Evolutionary conservation across 2,797 vertebrate genomes (phyloP).

Genomic region (Tapera naevia): DNA sequence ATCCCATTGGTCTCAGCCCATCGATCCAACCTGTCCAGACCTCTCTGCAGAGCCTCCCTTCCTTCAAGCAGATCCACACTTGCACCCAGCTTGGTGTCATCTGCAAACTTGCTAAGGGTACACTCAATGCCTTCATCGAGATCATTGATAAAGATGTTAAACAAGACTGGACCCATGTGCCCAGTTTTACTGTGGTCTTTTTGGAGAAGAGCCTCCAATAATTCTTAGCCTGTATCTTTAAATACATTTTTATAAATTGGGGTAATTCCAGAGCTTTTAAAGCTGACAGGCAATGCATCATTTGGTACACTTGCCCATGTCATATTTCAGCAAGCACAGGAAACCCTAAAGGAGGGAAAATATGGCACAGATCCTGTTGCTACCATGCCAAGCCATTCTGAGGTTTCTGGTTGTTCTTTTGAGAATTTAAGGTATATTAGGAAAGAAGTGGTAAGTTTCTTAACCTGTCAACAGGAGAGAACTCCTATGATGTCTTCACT

Average conservation of each 20-base stretch:
- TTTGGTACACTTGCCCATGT: background rate
- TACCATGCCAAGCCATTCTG: background rate
- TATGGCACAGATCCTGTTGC: background rate
- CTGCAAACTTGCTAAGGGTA: no score
- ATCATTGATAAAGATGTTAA: no score
- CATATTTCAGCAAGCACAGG: background rate
- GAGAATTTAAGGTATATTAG: background rate
- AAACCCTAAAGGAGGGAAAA: background rate
- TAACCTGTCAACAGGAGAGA: slow-evolving; percentile 62
- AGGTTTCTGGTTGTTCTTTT: background rate
- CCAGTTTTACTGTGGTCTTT: background rate
- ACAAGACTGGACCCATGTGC: no score
- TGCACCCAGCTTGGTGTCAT: no score
- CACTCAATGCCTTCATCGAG: no score
- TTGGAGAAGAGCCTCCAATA: background rate
- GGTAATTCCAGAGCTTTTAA: background rate
- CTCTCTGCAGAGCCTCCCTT: no score
- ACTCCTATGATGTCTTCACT: slow-evolving; percentile 61
- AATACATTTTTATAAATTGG: no score
- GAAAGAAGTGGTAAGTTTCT: slow-evolving; percentile 51
- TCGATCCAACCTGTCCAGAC: no score
- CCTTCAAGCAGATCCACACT: no score
- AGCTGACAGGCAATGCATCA: background rate
- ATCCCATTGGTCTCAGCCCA: no score
- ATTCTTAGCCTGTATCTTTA: background rate